Percentiles rank a stretch among this genome's conserved stretches.
phyloP scores from a whole-genome alignment of 1,140 invertebrate genomes.

The Calliphora vicina region DNA sequence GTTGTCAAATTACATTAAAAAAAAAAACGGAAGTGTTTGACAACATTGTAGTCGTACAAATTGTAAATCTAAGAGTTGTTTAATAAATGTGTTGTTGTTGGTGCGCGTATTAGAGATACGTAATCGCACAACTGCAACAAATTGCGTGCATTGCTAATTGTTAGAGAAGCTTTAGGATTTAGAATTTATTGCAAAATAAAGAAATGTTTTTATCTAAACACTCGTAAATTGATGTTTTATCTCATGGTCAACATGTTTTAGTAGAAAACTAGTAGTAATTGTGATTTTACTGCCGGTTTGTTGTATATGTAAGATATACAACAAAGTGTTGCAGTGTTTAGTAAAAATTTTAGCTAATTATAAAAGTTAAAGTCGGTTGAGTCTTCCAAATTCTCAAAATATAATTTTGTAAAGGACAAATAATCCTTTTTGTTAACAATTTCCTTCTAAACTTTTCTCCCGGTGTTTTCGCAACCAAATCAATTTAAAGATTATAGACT shows the following conservation, averaged over 20 bases:
- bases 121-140: not conserved
- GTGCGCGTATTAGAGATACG: no score
- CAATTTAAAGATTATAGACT: conserved; percentile 17
- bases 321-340: no score
- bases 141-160: conserved; percentile 18
- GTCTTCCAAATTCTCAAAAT: no score
- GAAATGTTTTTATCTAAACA: not conserved
- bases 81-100: no score
- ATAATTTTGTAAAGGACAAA: no score
- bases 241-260: conserved; percentile 21
- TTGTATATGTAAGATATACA: not conserved
- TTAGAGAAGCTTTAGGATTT: not conserved
- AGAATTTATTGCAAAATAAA: not conserved
- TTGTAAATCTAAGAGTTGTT: no score
- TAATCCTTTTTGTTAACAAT: not conserved
- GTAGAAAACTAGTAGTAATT: not conserved
- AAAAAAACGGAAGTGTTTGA: conserved; percentile 18
- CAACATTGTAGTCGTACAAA: not conserved
- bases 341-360: no score
- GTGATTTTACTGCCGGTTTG: not conserved
- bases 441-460: not conserved
- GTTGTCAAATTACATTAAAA: conserved; percentile 8
- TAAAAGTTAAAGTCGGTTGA: no score
- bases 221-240: conserved; percentile 6
- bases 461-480: not conserved